Evolutionary conservation across 2,797 vertebrate species (phyloP).

Genomic region (Sylvia borin): DNA sequence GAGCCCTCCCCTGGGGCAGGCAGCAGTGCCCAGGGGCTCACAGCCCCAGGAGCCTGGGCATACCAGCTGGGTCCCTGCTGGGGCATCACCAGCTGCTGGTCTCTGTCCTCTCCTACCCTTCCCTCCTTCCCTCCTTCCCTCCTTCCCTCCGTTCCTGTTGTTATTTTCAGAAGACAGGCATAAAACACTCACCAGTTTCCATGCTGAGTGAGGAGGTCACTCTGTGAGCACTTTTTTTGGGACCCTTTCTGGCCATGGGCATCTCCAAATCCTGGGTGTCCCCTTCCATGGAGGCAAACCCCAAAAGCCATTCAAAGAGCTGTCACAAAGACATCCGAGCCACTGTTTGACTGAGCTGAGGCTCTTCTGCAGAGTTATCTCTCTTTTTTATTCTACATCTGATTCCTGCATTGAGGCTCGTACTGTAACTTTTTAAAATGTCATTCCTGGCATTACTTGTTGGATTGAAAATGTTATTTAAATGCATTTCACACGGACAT

Average conservation of each 20-base stretch:
- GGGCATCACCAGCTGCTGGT: too few relatives aligned
- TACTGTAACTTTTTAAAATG: background rate
- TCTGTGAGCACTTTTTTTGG: too few relatives aligned
- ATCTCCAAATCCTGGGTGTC: background rate
- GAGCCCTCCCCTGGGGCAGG: too few relatives aligned
- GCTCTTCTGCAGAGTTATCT: background rate
- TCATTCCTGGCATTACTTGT: background rate
- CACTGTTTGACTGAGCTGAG: fast-evolving
- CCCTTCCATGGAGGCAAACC: fast-evolving
- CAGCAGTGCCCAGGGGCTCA: too few relatives aligned
- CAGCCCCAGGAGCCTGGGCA: too few relatives aligned
- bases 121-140: background rate
- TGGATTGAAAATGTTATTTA: slow-evolving; percentile 9
- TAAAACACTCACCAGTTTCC: fast-evolving
- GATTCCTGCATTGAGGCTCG: background rate
- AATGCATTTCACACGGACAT: background rate
- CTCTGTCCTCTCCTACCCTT: too few relatives aligned
- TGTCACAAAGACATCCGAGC: background rate
- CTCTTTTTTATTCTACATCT: background rate
- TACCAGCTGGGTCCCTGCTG: background rate
- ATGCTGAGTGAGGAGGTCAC: too few relatives aligned
- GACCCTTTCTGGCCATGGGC: background rate
- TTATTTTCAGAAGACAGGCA: fast-evolving
- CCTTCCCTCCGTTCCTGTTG: fast-evolving
- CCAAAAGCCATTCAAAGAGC: background rate